These are phyloP conservation scores for Loriculus beryllinus DNA, from an alignment of 2,797 vertebrate species.

Conservation along the genomic window DNA sequence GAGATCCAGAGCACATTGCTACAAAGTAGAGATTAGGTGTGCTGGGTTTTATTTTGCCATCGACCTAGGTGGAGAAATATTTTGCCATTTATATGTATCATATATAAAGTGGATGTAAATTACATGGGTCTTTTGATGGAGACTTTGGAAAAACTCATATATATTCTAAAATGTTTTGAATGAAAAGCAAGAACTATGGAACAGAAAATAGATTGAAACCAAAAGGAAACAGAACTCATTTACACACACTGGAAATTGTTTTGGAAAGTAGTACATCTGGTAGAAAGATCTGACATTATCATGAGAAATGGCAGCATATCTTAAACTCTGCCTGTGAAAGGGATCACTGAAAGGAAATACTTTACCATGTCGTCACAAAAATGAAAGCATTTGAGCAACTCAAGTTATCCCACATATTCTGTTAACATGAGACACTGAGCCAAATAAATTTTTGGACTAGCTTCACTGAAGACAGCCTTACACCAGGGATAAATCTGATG, in stretches of 20 bases:
- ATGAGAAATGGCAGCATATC: not conserved
- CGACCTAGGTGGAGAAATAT: not conserved
- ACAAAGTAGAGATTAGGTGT: not conserved
- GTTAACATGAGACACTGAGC: constrained; percentile 4
- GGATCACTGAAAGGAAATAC: not conserved
- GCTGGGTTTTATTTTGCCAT: not conserved
- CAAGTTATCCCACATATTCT: not conserved
- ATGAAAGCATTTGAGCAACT: not conserved
- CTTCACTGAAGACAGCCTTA: not conserved
- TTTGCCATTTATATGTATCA: not conserved
- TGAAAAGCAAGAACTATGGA: not conserved
- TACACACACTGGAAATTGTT: not conserved
- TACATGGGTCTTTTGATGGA: not conserved
- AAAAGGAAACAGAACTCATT: not conserved
- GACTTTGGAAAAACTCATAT: not conserved
- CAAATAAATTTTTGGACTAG: constrained; percentile 8
- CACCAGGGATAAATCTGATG: not conserved
- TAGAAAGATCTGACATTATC: not conserved
- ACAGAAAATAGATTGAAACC: not conserved
- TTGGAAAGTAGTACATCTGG: not conserved
- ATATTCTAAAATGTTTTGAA: not conserved
- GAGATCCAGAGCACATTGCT: not conserved
- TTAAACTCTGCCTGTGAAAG: not conserved
- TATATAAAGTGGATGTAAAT: not conserved
- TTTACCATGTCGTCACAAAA: not conserved